Conservation (phyloP, 2,113 vertebrate genomes). For the Perca fluviatilis region DNA sequence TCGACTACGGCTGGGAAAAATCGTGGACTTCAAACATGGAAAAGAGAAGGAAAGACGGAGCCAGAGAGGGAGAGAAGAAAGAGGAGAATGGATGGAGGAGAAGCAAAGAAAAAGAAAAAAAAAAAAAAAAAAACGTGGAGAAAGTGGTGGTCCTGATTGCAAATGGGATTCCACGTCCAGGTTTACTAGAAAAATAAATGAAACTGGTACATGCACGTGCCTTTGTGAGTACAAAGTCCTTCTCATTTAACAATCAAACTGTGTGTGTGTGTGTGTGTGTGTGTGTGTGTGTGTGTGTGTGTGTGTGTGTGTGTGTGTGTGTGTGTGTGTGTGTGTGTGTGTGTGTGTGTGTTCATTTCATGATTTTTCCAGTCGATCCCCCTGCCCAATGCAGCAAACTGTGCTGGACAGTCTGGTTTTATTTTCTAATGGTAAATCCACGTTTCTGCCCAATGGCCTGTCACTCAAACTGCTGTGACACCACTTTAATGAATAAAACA, state of each 20-base stretch:
- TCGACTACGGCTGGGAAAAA: slow-evolving; percentile 40
- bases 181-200: slow-evolving; percentile 74
- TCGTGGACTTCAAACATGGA: slow-evolving; percentile 53
- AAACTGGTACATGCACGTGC: slow-evolving; percentile 22
- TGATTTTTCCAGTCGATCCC: slow-evolving; percentile 24
- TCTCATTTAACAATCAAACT: slow-evolving; percentile 40
- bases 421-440: slow-evolving; percentile 30
- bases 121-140: background rate
- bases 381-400: background rate
- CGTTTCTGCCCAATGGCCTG: slow-evolving; percentile 20
- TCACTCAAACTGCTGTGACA: slow-evolving; percentile 24
- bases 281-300: slow-evolving; percentile 31
- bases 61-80: background rate
- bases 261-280: slow-evolving; percentile 14
- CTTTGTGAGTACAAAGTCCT: slow-evolving; percentile 24
- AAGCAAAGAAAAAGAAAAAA: background rate
- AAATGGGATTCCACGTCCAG: slow-evolving; percentile 66
- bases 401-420: slow-evolving; percentile 17
- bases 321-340: slow-evolving; percentile 19
- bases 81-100: background rate
- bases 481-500: slow-evolving; percentile 17
- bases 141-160: slow-evolving; percentile 70
- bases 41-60: slow-evolving; percentile 16
- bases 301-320: slow-evolving; percentile 26
- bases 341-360: slow-evolving; percentile 20